Base-by-base conservation (phyloP, 2,113 vertebrate genomes). In the Chionodraco myersi region DNA sequence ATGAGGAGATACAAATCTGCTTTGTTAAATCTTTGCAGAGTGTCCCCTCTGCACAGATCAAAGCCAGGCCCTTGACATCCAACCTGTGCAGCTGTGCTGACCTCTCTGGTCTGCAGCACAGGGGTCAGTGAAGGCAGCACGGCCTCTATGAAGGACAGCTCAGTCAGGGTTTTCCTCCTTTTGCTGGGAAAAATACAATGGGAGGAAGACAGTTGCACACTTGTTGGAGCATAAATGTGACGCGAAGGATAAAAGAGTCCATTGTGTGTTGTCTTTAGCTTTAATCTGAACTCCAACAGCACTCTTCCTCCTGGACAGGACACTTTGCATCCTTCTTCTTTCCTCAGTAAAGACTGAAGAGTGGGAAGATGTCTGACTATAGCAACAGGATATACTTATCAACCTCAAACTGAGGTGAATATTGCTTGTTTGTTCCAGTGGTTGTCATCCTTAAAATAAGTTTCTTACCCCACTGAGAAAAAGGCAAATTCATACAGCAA, bases 121-220 rank as follows among this genome's bases (percentile, higher is more conserved):
- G 54, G 62, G 73, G 64, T 67, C 77, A 72, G 56, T 65, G 64
- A 85, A 86, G 66, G 82, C 72, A 67, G 52, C 64, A 41, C 34
- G 10, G 65, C 68, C 63, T 2, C 73, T 57, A 7, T n/a, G 23
- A 10, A 47, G 64, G 60, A 73, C 65, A 62, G 59, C 63, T 56
- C 67, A 58, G 13, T 41, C 48, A 74, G 23, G 59, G 68, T 18
- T 12, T 85, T 83, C 53, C 80, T 87, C 64, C 64, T 72, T 65
- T 69, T 62, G 30, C 74, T 59, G 54, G 49, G 26, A 69, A 47
- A 4, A 83, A 91, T 73, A 96, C 95, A 96, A 95, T 95, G 85
- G 90, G 76, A 95, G 94, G 96, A 95, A 96, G 94, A 91, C 64
- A 83, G 60, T 73, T 78, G 78, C 89, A 91, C 92, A 86, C 80